These are phyloP conservation scores for Drosophila punjabiensis DNA, from an alignment of 1,140 invertebrate genomes.

Conservation along the genomic window DNA sequence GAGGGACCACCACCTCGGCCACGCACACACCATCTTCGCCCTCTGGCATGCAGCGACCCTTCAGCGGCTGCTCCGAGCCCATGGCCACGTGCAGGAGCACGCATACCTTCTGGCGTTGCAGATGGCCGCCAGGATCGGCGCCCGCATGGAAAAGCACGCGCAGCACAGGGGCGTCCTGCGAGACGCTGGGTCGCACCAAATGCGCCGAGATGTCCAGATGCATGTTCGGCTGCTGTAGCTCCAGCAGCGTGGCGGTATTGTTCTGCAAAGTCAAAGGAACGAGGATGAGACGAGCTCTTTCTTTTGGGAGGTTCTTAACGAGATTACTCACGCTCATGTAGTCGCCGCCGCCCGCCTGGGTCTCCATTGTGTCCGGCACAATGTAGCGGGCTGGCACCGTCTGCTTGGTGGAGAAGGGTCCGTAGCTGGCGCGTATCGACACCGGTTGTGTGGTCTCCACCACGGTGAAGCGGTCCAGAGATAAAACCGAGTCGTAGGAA, in stretches of 20 bases:
- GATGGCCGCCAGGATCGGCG: slow-evolving; percentile 88
- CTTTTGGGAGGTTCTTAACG: accelerated
- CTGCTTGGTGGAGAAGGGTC: slow-evolving; percentile 96
- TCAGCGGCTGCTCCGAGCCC: slow-evolving; percentile 87
- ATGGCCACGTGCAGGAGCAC: slow-evolving; percentile 91
- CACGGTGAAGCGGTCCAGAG: slow-evolving; percentile 94
- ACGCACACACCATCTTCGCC: slow-evolving; percentile 95
- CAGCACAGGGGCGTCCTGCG: slow-evolving; percentile 94
- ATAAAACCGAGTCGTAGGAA: slow-evolving; percentile 88
- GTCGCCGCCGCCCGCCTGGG: slow-evolving; percentile 62
- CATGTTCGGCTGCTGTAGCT: slow-evolving; percentile 90
- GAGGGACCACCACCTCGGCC: slow-evolving; percentile 92
- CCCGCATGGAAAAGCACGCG: slow-evolving; percentile 96
- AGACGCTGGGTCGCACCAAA: slow-evolving; percentile 93
- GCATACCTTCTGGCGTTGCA: slow-evolving; percentile 88
- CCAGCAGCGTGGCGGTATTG: slow-evolving; percentile 84
- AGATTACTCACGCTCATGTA: slow-evolving; percentile 75
- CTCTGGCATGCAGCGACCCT: slow-evolving; percentile 94
- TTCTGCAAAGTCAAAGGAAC: slow-evolving; percentile 55
- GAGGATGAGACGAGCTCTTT: background rate
- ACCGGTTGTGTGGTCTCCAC: slow-evolving; percentile 94
- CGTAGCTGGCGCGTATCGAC: slow-evolving; percentile 94
- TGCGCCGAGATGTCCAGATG: slow-evolving; percentile 96
- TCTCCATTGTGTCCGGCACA: slow-evolving; percentile 91
- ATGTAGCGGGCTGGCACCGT: slow-evolving; percentile 96